Percentiles rank a stretch among this genome's conserved stretches.
Evolutionary conservation across 1,140 invertebrate species (phyloP).

Genomic region (Drosophila guanche): DNA sequence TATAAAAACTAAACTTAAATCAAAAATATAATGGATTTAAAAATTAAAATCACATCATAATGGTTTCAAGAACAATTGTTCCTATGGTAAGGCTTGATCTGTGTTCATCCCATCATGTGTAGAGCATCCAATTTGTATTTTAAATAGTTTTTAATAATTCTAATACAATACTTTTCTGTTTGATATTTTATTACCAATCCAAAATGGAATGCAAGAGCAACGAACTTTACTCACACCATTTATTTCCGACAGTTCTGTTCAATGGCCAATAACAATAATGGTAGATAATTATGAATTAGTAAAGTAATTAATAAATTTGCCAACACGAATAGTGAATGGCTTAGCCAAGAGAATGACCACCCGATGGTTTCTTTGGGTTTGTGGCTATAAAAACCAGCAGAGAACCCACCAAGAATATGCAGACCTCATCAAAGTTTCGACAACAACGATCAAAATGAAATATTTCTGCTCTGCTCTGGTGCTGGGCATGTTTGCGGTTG

Average conservation of each 20-base stretch:
- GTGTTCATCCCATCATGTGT: too few relatives aligned
- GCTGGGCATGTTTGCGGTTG: conserved; percentile 24
- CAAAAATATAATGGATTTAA: too few relatives aligned
- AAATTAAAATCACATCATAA: too few relatives aligned
- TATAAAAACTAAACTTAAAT: too few relatives aligned
- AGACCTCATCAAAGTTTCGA: conserved; percentile 48
- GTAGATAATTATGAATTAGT: conserved; percentile 48
- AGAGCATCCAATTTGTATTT: too few relatives aligned
- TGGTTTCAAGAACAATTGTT: too few relatives aligned
- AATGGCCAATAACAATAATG: conserved; percentile 47
- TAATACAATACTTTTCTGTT: not conserved
- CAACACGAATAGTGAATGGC: conserved; percentile 63
- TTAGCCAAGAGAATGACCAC: conserved; percentile 48
- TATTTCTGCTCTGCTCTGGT: conserved; percentile 43
- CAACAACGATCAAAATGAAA: conserved; percentile 37
- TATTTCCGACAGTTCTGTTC: conserved; percentile 31
- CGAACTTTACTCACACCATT: conserved; percentile 18
- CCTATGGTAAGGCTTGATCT: too few relatives aligned
- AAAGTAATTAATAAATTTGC: conserved; percentile 62
- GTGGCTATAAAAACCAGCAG: conserved; percentile 54
- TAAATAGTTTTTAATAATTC: too few relatives aligned
- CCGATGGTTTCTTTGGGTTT: conserved; percentile 27
- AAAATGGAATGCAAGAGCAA: not conserved
- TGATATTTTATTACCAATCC: conserved; percentile 15
- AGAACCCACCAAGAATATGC: conserved; percentile 48